These are phyloP conservation scores for Aleiodes sp. DNA, from an alignment of 1,140 invertebrate species.

Conservation along the genomic window DNA sequence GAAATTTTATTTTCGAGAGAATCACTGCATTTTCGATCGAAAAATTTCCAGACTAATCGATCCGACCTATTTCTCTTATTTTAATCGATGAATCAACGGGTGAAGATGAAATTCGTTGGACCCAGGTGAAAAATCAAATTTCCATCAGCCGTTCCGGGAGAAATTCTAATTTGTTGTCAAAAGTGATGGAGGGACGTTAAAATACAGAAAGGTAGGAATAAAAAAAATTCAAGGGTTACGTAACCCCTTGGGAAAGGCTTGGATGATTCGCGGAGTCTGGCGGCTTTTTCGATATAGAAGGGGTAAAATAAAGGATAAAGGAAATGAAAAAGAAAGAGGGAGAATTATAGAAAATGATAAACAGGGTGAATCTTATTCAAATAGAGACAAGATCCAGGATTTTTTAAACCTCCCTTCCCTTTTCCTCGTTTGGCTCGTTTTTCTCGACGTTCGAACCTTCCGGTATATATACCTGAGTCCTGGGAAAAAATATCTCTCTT, in stretches of 20 bases:
- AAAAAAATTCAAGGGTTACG: constrained; percentile 14
- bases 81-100: background rate
- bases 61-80: too few species aligned
- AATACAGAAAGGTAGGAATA: constrained; percentile 19
- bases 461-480: constrained; percentile 49
- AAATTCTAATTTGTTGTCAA: constrained; percentile 62
- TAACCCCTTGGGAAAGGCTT: constrained; percentile 60
- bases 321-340: constrained; percentile 37
- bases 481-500: constrained; percentile 46
- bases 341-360: constrained; percentile 61
- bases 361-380: constrained; percentile 64
- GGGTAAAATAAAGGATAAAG: constrained; percentile 7
- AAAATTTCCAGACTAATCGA: too few species aligned
- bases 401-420: constrained; percentile 30
- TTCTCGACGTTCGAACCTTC: background rate
- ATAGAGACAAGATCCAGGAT: constrained; percentile 57
- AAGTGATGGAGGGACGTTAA: constrained; percentile 40
- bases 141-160: constrained; percentile 51
- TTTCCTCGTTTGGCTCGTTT: background rate
- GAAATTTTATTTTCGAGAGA: background rate
- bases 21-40: too few species aligned
- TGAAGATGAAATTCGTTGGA: background rate
- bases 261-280: constrained; percentile 25
- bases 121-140: constrained; percentile 58
- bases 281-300: constrained; percentile 29